These are phyloP conservation scores for Allacma fusca DNA, from an alignment of 2,888 invertebrate species.

Conservation along the genomic window DNA sequence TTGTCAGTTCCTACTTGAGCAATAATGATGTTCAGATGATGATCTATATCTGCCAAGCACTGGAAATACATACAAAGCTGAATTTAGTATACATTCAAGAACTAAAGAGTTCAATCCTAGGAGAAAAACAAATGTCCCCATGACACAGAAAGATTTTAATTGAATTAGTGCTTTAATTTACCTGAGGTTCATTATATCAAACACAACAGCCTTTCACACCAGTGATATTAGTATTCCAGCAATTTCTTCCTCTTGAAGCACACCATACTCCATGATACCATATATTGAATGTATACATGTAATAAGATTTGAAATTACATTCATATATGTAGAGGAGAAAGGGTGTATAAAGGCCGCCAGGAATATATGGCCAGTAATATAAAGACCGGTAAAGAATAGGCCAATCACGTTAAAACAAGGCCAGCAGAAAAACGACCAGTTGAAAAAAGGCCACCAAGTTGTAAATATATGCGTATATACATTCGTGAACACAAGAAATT, in stretches of 20 bases:
- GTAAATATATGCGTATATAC: no score
- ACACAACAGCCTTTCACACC: conserved; percentile 87
- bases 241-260: conserved; percentile 84
- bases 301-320: neutral
- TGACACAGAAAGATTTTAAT: no score
- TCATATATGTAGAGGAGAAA: no score
- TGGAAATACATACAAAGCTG: conserved; percentile 63
- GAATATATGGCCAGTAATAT: no score
- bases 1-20: conserved; percentile 85
- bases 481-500: no score
- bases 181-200: conserved; percentile 97
- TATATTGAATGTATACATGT: no score
- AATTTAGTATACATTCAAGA: conserved; percentile 50
- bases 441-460: no score
- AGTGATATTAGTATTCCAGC: conserved; percentile 86
- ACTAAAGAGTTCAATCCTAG: neutral
- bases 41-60: conserved; percentile 95
- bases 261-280: conserved; percentile 98
- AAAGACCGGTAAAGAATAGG: no score
- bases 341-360: no score
- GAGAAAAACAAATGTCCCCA: neutral
- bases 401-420: no score
- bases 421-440: no score
- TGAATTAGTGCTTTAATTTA: conserved; percentile 66
- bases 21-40: conserved; percentile 95